Base-by-base conservation (phyloP, 2,797 vertebrate genomes). In the Smutsia gigantea region DNA sequence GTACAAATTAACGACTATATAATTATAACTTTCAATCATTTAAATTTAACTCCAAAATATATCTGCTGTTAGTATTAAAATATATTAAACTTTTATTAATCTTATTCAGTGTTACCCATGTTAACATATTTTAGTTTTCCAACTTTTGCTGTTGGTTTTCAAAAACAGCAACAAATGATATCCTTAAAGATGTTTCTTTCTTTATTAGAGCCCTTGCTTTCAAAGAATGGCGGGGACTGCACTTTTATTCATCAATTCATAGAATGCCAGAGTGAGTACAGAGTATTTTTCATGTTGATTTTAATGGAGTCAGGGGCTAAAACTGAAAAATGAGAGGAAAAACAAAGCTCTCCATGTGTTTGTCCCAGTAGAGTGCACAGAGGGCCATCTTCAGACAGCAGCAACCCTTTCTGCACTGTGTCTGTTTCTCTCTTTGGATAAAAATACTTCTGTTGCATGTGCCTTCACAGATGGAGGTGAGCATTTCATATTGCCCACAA, bases 211-310 rank as follows among this genome's bases (percentile, higher is more conserved):
- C 99, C 99, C 99, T 99, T 99, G 99, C 99, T 99, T 98, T 99
- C 99, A 99, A 99, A 99, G 99, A 99, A 99, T 98, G 99, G 99
- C 99, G 99, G 99, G 99, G 99, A 99, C 99, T 99, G 99, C 97
- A 99, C 99, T 99, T 99, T 99, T 99, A 99, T 99, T 98, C 99
- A 99, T 98, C 99, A 99, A 96, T 99, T 99, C 99, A 99, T 99
- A 99, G 99, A 99, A 97, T 99, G 99, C 99, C 99, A 99, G 99
- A 99, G 99, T 99, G 99, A 99, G 99, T 99, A 99, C 99, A 98
- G 98, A 98, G 98, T 96, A 96, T 99, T 99, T 98, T 98, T 99
- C 98, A 98, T 98, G 98, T 98, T 98, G 96, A 94, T 97, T 98
- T 98, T 97, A 95, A 98, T 98, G 97, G 96, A 94, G 96, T 90